Conservation (phyloP, 2,797 vertebrate genomes). For the Parambassis ranga region DNA sequence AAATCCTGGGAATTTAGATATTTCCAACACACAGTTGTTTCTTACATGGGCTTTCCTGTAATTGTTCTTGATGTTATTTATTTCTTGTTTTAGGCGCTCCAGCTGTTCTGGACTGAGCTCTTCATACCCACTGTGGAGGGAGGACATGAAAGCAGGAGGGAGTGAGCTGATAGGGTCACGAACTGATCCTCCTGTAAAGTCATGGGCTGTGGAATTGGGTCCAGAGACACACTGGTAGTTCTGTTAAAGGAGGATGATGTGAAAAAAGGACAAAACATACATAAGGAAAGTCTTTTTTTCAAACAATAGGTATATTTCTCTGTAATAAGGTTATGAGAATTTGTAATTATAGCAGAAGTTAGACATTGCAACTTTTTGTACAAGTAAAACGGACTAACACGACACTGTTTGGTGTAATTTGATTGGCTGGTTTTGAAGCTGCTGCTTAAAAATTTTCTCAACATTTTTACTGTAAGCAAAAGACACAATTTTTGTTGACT, state of each 20-base stretch:
- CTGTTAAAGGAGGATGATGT: conserved; percentile 44
- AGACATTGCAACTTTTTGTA: too few species aligned
- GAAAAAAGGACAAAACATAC: too few species aligned
- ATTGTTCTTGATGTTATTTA: conserved; percentile 82
- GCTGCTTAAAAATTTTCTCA: too few species aligned
- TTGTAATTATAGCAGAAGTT: too few species aligned
- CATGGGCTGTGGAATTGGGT: conserved; percentile 82
- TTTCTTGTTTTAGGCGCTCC: conserved; percentile 83
- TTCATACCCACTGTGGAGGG: conserved; percentile 84
- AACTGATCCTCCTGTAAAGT: conserved; percentile 73
- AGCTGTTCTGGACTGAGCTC: conserved; percentile 84
- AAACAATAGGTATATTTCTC: too few species aligned
- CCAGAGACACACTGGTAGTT: conserved; percentile 87
- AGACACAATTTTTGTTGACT: not conserved
- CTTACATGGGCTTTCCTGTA: conserved; percentile 82
- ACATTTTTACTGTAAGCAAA: too few species aligned
- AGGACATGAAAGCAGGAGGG: conserved; percentile 78
- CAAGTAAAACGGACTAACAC: too few species aligned
- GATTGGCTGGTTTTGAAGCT: too few species aligned
- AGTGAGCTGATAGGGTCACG: conserved; percentile 74
- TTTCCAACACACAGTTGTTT: not conserved
- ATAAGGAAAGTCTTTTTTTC: too few species aligned
- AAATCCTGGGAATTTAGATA: not conserved
- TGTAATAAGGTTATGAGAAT: too few species aligned
- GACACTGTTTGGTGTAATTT: too few species aligned